Evolutionary conservation across 2,888 invertebrate species (phyloP).

Genomic region (Quadroppia sp.): DNA sequence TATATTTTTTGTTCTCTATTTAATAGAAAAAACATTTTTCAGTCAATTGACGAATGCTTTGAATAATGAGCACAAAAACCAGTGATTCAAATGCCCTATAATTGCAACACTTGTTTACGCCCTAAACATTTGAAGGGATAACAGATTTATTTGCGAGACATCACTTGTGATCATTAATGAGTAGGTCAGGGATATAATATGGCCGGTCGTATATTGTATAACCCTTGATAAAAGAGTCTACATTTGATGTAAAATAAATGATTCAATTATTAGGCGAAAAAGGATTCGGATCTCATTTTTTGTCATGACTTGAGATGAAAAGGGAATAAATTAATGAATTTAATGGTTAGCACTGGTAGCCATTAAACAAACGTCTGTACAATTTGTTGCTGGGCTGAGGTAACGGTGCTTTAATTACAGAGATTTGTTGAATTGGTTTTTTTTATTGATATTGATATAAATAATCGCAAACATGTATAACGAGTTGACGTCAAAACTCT

Average conservation of each 20-base stretch:
- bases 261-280: not conserved
- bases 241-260: not conserved
- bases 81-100: constrained; percentile 3
- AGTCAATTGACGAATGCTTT: not conserved
- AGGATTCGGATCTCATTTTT: not conserved
- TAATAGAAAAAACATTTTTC: no score
- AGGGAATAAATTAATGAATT: not conserved
- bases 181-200: constrained; percentile 14
- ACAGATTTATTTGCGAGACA: not conserved
- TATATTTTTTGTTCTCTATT: no score
- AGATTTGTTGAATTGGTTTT: no score
- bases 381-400: not conserved
- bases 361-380: constrained; percentile 1
- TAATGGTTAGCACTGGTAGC: not conserved
- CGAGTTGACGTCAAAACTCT: not conserved
- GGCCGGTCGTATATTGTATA: not conserved
- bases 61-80: not conserved
- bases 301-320: not conserved
- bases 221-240: not conserved
- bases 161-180: constrained; percentile 20
- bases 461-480: no score
- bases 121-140: not conserved
- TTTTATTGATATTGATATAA: no score
- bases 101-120: constrained; percentile 6
- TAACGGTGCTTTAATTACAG: no score